Conservation (phyloP, 2,797 vertebrate genomes). For the Apodemus agrarius region DNA sequence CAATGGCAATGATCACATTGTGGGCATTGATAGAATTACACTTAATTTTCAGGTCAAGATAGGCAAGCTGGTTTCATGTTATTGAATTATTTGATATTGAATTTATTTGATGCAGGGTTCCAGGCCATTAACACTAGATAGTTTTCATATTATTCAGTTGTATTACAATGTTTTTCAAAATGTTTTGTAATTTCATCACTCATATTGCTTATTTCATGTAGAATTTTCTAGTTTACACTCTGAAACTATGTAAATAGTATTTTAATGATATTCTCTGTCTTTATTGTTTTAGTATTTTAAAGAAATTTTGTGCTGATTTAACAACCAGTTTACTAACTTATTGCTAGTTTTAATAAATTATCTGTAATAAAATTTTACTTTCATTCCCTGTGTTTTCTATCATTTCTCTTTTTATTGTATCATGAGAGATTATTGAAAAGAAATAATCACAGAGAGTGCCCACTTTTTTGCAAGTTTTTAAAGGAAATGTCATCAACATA, state of each 20-base stretch:
- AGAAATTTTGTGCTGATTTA: neutral
- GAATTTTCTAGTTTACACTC: neutral
- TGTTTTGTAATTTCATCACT: neutral
- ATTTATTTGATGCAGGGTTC: neutral
- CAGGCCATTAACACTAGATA: neutral
- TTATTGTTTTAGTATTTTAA: neutral
- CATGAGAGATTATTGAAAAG: neutral
- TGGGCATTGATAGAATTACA: neutral
- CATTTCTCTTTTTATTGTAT: neutral
- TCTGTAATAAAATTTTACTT: neutral
- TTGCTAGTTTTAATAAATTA: neutral
- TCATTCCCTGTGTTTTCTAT: neutral
- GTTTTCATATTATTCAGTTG: neutral
- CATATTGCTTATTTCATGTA: neutral
- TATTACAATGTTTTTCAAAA: neutral
- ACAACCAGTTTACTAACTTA: neutral
- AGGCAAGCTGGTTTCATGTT: neutral
- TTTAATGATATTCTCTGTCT: neutral
- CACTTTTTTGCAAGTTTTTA: neutral
- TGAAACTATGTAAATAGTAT: neutral
- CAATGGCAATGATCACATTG: neutral
- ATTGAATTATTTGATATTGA: neutral
- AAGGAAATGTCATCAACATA: neutral
- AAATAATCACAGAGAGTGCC: neutral
- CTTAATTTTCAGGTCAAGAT: constrained; percentile 13